phyloP scores from a whole-genome alignment of 1,140 invertebrate species.

The Philopotamus ludificatus region DNA sequence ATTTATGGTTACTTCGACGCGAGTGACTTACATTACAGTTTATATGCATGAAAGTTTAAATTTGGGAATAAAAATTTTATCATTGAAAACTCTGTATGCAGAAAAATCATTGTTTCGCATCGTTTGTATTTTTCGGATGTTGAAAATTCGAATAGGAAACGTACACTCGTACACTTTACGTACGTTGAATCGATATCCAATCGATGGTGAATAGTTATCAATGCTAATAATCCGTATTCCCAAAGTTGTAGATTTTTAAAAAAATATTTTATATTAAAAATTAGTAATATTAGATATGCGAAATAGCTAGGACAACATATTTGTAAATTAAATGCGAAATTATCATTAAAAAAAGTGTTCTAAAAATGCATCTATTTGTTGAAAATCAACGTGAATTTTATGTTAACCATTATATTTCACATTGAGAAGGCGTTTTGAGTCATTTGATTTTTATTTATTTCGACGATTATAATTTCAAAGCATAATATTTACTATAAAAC shows the following conservation, averaged over 20 bases:
- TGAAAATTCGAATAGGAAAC: no score
- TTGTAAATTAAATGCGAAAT: constrained; percentile 20
- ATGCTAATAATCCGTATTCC: constrained; percentile 11
- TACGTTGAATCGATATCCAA: no score
- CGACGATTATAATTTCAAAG: no score
- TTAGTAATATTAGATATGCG: constrained; percentile 21
- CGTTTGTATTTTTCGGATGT: no score
- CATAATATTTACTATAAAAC: no score
- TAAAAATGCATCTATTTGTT: no score
- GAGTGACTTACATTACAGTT: not conserved
- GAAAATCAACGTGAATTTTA: no score
- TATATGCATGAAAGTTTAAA: constrained; percentile 2
- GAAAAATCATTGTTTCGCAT: no score
- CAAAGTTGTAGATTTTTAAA: constrained; percentile 20
- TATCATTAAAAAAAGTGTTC: constrained; percentile 24
- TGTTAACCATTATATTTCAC: no score
- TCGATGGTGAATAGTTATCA: no score
- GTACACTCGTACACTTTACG: not conserved
- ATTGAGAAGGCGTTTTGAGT: no score
- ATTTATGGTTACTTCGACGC: not conserved
- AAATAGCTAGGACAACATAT: constrained; percentile 15
- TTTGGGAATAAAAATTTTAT: not conserved
- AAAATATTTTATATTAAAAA: constrained; percentile 21
- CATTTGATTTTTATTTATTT: no score
- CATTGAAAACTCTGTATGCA: constrained; percentile 3